Evolutionary conservation across 2,888 invertebrate genomes (phyloP).

Genomic region (Gryllus longicercus): DNA sequence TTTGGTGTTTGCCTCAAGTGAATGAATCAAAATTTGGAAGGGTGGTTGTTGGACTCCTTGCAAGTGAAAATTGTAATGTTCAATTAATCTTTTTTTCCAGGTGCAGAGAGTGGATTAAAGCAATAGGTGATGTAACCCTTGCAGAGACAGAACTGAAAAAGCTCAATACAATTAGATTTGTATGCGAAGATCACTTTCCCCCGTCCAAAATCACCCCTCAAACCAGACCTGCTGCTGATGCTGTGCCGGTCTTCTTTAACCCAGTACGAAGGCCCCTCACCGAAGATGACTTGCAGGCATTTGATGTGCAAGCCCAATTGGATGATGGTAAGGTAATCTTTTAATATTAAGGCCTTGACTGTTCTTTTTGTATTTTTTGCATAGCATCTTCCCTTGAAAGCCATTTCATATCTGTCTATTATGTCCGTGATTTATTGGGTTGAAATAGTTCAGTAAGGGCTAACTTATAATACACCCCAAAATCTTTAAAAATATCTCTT

Average conservation of each 20-base stretch:
- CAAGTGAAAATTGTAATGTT: too few species aligned
- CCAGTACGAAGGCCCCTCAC: background rate
- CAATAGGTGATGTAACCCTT: background rate
- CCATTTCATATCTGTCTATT: too few species aligned
- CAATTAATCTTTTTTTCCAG: background rate
- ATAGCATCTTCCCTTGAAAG: too few species aligned
- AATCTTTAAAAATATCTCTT: too few species aligned
- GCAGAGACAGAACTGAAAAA: slow-evolving; percentile 17
- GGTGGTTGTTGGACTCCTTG: too few species aligned
- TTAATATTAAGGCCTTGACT: too few species aligned
- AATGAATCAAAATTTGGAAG: too few species aligned
- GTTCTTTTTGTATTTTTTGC: too few species aligned
- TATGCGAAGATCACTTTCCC: slow-evolving; percentile 4
- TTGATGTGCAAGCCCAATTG: background rate
- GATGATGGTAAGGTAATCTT: background rate
- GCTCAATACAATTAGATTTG: background rate
- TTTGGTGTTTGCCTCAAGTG: too few species aligned
- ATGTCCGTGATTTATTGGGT: too few species aligned
- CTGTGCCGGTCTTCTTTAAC: background rate
- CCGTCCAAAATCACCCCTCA: slow-evolving; percentile 4
- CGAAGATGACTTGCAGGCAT: background rate
- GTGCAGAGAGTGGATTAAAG: background rate
- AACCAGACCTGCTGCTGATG: background rate
- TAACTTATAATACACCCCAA: too few species aligned
- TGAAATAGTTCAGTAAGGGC: too few species aligned